Conservation (phyloP, 2,113 vertebrate species). For the Ranitomeya variabilis region DNA sequence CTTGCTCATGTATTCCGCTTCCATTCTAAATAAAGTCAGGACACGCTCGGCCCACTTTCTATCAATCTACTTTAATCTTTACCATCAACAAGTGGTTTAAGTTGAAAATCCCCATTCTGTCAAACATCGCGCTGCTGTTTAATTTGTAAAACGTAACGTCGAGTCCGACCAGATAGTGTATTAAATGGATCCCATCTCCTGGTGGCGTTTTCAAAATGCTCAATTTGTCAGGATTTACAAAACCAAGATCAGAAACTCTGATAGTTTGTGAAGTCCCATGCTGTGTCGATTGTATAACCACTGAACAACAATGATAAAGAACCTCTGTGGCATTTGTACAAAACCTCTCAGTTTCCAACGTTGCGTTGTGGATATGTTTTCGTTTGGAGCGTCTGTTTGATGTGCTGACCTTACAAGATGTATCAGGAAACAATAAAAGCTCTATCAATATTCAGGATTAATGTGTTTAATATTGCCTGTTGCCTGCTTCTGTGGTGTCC, state of each 20-base stretch:
- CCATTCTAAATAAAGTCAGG: slow-evolving; percentile 10
- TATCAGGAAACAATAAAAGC: neutral
- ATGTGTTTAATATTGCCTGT: slow-evolving; percentile 7
- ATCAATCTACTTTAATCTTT: slow-evolving; percentile 29
- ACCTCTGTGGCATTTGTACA: neutral
- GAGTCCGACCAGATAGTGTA: slow-evolving; percentile 10
- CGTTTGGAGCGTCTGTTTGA: neutral
- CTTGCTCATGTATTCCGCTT: slow-evolving; percentile 12
- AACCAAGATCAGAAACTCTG: slow-evolving; percentile 7
- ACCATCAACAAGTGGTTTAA: slow-evolving; percentile 30
- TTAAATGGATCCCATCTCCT: slow-evolving; percentile 17
- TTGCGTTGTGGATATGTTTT: neutral
- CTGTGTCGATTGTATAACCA: slow-evolving; percentile 6
- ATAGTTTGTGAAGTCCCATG: slow-evolving; percentile 32
- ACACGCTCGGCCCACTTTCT: slow-evolving; percentile 15
- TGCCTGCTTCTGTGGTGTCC: neutral
- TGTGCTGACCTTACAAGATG: neutral
- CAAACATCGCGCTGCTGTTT: slow-evolving; percentile 15
- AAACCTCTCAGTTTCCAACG: neutral
- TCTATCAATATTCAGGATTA: slow-evolving; percentile 25
- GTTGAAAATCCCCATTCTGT: slow-evolving; percentile 34
- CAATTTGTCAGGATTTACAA: slow-evolving; percentile 13
- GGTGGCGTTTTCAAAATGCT: slow-evolving; percentile 47
- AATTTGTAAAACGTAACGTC: slow-evolving; percentile 32
- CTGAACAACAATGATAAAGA: slow-evolving; percentile 11